Conservation (phyloP, 2,888 invertebrate species). For the Dryococelus australis region DNA sequence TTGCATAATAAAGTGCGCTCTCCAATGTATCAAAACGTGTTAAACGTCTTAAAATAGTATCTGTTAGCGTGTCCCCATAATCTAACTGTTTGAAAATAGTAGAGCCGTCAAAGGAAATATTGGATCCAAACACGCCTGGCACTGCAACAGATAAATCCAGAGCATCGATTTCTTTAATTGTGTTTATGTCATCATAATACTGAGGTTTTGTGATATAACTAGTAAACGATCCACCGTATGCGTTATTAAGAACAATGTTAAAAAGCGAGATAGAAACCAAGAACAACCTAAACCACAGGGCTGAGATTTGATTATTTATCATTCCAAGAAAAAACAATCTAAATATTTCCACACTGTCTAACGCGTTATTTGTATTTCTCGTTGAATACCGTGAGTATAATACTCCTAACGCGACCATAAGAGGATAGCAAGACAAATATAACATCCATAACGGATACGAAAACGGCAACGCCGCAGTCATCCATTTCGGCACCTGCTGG, state of each 20-base stretch:
- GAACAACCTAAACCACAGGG: not conserved
- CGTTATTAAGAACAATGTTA: not conserved
- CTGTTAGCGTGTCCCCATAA: not conserved
- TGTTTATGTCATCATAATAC: not conserved
- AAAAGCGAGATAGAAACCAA: not conserved
- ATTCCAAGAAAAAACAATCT: not conserved
- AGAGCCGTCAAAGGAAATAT: not conserved
- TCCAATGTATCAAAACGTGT: not conserved
- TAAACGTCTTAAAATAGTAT: not conserved
- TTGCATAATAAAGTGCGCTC: not conserved
- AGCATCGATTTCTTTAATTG: not conserved
- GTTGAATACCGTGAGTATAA: not conserved
- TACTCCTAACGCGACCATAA: not conserved
- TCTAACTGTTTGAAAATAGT: not conserved
- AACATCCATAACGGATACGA: not conserved
- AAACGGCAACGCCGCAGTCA: not conserved
- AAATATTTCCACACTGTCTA: not conserved
- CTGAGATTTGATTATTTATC: not conserved
- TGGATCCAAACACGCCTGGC: not conserved
- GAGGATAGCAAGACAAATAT: not conserved
- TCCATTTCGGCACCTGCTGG: not conserved
- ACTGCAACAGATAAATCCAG: not conserved
- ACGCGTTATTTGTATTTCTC: not conserved
- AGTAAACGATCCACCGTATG: not conserved
- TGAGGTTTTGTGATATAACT: not conserved